Evolutionary conservation across 2,888 invertebrate species (phyloP).

Genomic region (Phortica okadai): DNA sequence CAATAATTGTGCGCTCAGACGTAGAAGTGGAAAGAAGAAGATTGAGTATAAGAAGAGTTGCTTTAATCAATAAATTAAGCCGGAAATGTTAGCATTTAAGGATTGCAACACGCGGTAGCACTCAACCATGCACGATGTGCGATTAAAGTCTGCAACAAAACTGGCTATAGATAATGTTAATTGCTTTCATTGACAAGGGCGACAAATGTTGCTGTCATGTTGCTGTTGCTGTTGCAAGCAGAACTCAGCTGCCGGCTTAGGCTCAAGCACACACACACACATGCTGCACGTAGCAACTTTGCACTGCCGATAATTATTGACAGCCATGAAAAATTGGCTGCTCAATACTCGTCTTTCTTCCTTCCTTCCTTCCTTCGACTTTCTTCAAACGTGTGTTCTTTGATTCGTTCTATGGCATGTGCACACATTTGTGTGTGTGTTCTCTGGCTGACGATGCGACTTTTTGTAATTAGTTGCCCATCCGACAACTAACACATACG

Average conservation of each 20-base stretch:
- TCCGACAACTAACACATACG: not conserved
- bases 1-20: not conserved
- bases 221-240: not conserved
- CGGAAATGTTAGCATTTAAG: not conserved
- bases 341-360: not conserved
- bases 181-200: constrained; percentile 27
- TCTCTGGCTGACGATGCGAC: not conserved
- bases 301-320: constrained; percentile 20
- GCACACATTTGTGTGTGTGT: not conserved
- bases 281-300: not conserved
- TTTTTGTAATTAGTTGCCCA: too few relatives aligned
- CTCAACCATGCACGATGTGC: not conserved
- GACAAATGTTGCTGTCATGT: constrained; percentile 31
- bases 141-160: constrained; percentile 16
- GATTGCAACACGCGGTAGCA: constrained; percentile 23
- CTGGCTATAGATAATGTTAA: constrained; percentile 20
- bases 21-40: too few relatives aligned
- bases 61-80: constrained; percentile 7
- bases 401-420: not conserved
- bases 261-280: not conserved
- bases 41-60: too few relatives aligned
- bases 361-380: too few relatives aligned
- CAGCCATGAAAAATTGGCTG: constrained; percentile 26
- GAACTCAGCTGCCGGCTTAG: not conserved
- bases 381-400: not conserved